These are phyloP conservation scores for Nephrotoma guestfalica DNA, from an alignment of 2,888 invertebrate genomes.

Conservation along the genomic window DNA sequence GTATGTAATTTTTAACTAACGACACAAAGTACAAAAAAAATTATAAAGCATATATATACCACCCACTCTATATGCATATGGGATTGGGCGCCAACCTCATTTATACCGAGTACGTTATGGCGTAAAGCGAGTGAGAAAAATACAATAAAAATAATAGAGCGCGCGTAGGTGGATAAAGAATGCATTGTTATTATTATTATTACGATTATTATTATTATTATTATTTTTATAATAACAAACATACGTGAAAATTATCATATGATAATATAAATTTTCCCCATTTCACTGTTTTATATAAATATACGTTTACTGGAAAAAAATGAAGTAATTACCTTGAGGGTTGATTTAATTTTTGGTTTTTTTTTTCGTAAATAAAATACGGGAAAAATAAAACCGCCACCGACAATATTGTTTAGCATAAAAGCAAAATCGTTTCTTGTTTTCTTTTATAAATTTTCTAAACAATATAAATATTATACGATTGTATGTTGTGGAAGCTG, in stretches of 20 bases:
- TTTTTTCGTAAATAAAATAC: not conserved
- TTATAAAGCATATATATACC: not conserved
- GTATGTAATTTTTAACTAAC: not conserved
- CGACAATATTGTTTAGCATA: not conserved
- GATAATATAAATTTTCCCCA: not conserved
- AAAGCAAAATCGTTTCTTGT: not conserved
- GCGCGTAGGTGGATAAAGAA: not conserved
- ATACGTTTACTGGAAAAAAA: not conserved
- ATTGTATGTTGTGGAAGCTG: not conserved
- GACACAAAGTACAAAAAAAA: not conserved
- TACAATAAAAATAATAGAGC: not conserved
- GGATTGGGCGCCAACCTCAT: not conserved
- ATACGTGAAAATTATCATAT: not conserved
- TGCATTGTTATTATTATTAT: not conserved
- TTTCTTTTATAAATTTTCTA: not conserved
- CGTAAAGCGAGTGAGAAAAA: not conserved
- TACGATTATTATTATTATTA: not conserved
- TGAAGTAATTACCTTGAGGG: constrained; percentile 4
- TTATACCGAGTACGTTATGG: not conserved
- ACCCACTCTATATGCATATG: not conserved
- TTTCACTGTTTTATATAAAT: not conserved
- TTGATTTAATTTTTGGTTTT: not conserved
- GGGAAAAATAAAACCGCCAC: not conserved
- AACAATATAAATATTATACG: not conserved
- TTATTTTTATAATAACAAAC: not conserved